Evolutionary conservation across 2,888 invertebrate genomes (phyloP).

Genomic region (Danaus chrysippus): DNA sequence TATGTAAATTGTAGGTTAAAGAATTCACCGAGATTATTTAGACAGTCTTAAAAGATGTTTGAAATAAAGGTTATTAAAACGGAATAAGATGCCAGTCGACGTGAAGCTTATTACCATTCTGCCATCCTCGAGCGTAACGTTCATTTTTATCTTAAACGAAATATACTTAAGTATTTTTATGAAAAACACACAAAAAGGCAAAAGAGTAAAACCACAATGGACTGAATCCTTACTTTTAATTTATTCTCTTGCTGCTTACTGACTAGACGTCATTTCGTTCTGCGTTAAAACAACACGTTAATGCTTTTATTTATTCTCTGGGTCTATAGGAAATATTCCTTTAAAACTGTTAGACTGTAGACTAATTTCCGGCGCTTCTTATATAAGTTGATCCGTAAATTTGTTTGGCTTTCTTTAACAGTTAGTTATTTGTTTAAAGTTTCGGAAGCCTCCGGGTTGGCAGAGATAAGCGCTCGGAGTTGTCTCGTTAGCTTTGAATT

Average conservation of each 20-base stretch:
- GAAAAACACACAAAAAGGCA: conserved; percentile 46
- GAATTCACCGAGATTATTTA: conserved; percentile 16
- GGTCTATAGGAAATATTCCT: conserved; percentile 46
- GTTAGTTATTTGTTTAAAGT: conserved; percentile 60
- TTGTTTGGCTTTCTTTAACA: conserved; percentile 59
- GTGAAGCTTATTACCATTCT: conserved; percentile 31
- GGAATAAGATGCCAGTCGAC: conserved; percentile 23
- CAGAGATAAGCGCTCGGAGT: conserved; percentile 47
- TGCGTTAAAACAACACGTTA: conserved; percentile 61
- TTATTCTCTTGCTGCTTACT: conserved; percentile 59
- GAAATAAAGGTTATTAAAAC: conserved; percentile 23
- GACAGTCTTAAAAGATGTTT: conserved; percentile 17
- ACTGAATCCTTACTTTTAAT: conserved; percentile 64
- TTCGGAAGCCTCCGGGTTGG: conserved; percentile 49
- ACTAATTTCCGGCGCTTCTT: conserved; percentile 42
- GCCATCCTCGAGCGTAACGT: conserved; percentile 34
- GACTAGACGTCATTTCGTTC: conserved; percentile 63
- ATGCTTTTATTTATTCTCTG: conserved; percentile 60
- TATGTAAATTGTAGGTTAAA: conserved; percentile 24
- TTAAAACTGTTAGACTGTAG: conserved; percentile 42
- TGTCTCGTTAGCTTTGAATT: conserved; percentile 54
- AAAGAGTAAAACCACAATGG: conserved; percentile 54
- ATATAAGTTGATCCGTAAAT: conserved; percentile 49
- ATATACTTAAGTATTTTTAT: conserved; percentile 47
- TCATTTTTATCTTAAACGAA: conserved; percentile 39